Evolutionary conservation across 37 sponge, comb jelly and placozoan species (phyloP).

Genomic region (Beroe forskalii): DNA sequence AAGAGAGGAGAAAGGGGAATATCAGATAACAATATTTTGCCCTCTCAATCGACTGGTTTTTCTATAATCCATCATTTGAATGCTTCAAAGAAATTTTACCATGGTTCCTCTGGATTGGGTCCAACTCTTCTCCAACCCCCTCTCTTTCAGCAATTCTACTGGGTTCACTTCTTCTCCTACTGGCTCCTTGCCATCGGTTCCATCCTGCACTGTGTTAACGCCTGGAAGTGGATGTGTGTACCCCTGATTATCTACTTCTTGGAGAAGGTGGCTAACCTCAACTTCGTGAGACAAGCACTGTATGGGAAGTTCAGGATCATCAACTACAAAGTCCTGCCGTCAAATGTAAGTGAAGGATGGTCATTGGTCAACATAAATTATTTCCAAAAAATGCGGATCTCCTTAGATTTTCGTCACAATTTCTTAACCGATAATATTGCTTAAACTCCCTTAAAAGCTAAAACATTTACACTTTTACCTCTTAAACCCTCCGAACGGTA

Average conservation of each 20-base stretch:
- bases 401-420: too few relatives aligned
- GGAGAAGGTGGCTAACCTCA: constrained; percentile 27
- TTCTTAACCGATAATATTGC: too few relatives aligned
- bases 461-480: too few relatives aligned
- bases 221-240: constrained; percentile 53
- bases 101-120: not conserved
- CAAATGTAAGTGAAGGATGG: constrained; percentile 46
- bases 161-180: constrained; percentile 12
- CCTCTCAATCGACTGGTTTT: too few relatives aligned
- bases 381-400: too few relatives aligned
- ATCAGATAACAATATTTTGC: too few relatives aligned
- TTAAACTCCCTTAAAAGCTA: too few relatives aligned
- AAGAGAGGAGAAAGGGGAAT: too few relatives aligned
- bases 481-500: too few relatives aligned
- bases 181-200: constrained; percentile 39
- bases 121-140: not conserved
- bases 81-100: not conserved
- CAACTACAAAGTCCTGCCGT: constrained; percentile 50
- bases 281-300: not conserved
- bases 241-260: constrained; percentile 14
- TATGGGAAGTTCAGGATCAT: constrained; percentile 57
- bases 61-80: too few relatives aligned
- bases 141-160: constrained; percentile 59
- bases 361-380: too few relatives aligned
- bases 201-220: constrained; percentile 46